Evolutionary conservation across 1,140 invertebrate species (phyloP).

Genomic region (Sarcophaga peregrina): DNA sequence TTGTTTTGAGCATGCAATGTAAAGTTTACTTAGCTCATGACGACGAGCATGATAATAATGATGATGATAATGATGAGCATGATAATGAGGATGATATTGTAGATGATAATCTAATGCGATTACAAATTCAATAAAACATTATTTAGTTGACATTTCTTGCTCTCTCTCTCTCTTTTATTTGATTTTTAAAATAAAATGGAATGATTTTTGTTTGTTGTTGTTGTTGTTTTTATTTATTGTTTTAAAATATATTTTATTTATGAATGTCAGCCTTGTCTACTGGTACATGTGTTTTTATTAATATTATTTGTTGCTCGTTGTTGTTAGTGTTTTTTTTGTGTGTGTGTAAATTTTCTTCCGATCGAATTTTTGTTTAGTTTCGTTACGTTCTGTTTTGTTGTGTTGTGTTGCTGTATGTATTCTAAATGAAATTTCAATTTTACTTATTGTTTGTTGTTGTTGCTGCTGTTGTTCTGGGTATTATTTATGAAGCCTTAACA

Average conservation of each 20-base stretch:
- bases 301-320: neutral
- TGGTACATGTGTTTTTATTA: neutral
- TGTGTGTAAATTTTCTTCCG: neutral
- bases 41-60: neutral
- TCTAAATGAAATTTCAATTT: too few species aligned
- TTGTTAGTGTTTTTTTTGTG: neutral
- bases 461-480: neutral
- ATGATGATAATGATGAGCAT: neutral
- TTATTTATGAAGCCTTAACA: slow-evolving; percentile 13
- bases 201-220: neutral
- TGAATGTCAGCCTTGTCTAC: neutral
- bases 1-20: too few species aligned
- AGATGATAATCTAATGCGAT: slow-evolving; percentile 6
- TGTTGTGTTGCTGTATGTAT: too few species aligned
- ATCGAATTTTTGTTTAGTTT: neutral
- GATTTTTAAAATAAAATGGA: too few species aligned
- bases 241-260: slow-evolving; percentile 3
- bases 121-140: slow-evolving; percentile 19
- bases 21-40: too few species aligned
- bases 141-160: neutral
- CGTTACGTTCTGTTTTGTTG: too few species aligned
- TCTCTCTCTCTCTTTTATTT: too few species aligned
- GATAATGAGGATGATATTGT: neutral
- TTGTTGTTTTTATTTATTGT: neutral
- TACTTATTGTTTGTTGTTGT: neutral